A percentile compares a stretch with the other conserved stretches of the same genome.
phyloP scores from a whole-genome alignment of 2,888 invertebrate species.

The Drosophila picticornis region DNA sequence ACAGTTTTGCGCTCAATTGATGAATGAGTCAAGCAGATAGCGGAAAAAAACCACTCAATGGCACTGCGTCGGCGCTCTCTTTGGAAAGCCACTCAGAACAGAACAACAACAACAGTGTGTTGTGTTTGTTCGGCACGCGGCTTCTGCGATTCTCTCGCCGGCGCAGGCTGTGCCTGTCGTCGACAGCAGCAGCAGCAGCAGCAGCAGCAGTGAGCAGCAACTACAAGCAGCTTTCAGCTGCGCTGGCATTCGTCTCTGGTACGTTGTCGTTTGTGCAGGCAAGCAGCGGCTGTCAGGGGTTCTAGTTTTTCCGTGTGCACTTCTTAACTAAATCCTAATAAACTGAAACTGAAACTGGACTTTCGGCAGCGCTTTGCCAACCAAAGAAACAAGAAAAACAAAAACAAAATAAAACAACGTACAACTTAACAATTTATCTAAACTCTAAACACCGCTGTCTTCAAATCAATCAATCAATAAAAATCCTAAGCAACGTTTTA shows the following conservation, averaged over 20 bases:
- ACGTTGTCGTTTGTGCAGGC: conserved; percentile 67
- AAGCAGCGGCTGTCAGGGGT: conserved; percentile 60
- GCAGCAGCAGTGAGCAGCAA: conserved; percentile 24
- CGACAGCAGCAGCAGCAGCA: conserved; percentile 23
- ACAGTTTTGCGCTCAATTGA: conserved; percentile 41
- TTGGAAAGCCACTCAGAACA: conserved; percentile 44
- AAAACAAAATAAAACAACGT: conserved; percentile 4
- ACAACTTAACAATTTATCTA: conserved; percentile 9
- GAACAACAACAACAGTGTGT: conserved; percentile 4
- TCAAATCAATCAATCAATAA: conserved; percentile 19
- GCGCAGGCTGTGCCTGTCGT: conserved; percentile 4
- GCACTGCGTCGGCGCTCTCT: conserved; percentile 61
- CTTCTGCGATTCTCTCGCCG: conserved; percentile 14
- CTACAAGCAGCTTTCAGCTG: conserved; percentile 66
- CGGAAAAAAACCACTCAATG: conserved; percentile 43
- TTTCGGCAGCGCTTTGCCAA: conserved; percentile 40
- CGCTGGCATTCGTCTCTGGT: conserved; percentile 69
- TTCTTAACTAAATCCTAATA: conserved; percentile 49
- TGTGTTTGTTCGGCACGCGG: conserved; percentile 2
- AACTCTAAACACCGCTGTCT: conserved; percentile 30
- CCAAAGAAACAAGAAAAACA: conserved; percentile 18
- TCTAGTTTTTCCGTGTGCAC: conserved; percentile 75
- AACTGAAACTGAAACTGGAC: conserved; percentile 50
- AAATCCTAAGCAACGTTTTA: conserved; percentile 27
- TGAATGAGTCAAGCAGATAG: conserved; percentile 33